Evolutionary conservation across 2,797 vertebrate species (phyloP).

Genomic region (Enteromius fasciolatus): DNA sequence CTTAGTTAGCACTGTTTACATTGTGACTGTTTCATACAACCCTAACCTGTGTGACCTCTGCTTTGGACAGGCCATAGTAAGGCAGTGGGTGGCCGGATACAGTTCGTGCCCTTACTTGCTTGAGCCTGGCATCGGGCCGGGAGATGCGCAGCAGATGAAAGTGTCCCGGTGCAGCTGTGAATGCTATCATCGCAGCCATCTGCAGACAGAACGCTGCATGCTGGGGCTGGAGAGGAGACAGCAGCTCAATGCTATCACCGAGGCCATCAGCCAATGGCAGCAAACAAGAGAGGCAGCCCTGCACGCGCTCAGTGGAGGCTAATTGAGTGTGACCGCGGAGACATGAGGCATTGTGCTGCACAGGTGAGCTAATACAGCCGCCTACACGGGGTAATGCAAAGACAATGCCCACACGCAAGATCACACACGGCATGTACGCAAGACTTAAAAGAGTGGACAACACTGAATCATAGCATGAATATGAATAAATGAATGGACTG

Average conservation of each 20-base stretch:
- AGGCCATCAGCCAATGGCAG: conserved; percentile 73
- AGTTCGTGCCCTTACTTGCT: conserved; percentile 63
- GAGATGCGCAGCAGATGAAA: conserved; percentile 63
- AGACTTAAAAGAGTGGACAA: conserved; percentile 5
- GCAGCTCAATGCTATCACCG: conserved; percentile 69
- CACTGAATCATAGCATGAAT: background rate
- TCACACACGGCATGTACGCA: background rate
- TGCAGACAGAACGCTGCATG: conserved; percentile 73
- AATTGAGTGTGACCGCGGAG: conserved; percentile 76
- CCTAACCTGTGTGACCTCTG: conserved; percentile 33
- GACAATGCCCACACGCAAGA: conserved; percentile 44
- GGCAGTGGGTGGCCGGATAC: conserved; percentile 52
- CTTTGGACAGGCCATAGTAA: conserved; percentile 31
- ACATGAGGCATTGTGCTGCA: conserved; percentile 69
- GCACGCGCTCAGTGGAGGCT: conserved; percentile 66
- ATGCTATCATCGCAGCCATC: conserved; percentile 79
- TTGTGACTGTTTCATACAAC: conserved; percentile 1
- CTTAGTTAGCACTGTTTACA: background rate
- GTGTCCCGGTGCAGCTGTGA: conserved; percentile 68
- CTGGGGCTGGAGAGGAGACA: conserved; percentile 68
- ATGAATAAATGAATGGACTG: conserved; percentile 25
- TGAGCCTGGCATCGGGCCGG: conserved; percentile 36
- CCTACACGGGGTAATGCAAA: conserved; percentile 51
- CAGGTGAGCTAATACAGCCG: conserved; percentile 82
- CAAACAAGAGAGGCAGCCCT: conserved; percentile 51